phyloP scores from a whole-genome alignment of 2,888 invertebrate species.

The Hemicrepidius hirtus region DNA sequence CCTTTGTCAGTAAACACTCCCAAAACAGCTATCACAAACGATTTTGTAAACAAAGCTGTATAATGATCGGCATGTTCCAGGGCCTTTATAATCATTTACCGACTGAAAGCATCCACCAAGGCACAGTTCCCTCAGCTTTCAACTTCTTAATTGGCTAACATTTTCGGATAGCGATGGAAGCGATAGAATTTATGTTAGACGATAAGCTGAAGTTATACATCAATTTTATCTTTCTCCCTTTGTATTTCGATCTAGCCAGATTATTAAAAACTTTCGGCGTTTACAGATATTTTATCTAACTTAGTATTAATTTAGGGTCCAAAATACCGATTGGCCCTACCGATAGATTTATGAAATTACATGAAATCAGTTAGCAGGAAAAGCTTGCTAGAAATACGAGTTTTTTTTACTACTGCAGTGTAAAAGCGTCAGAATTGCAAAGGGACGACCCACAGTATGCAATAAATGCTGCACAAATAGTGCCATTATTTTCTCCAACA shows the following conservation, averaged over 20 bases:
- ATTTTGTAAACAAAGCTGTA: constrained; percentile 53
- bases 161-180: constrained; percentile 51
- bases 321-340: constrained; percentile 1
- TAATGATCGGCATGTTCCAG: constrained; percentile 54
- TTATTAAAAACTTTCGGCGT: constrained; percentile 46
- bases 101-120: constrained; percentile 48
- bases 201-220: constrained; percentile 50
- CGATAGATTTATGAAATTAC: neutral
- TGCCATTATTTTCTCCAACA: constrained; percentile 35
- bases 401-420: neutral
- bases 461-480: constrained; percentile 28
- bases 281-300: constrained; percentile 24
- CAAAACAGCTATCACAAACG: constrained; percentile 49
- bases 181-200: constrained; percentile 55
- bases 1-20: constrained; percentile 44
- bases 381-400: no score
- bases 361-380: neutral
- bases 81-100: constrained; percentile 52
- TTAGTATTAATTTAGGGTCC: constrained; percentile 28
- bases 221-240: constrained; percentile 54
- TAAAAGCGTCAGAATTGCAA: neutral
- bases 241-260: constrained; percentile 48
- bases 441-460: constrained; percentile 3
- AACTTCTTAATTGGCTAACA: constrained; percentile 56
- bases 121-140: constrained; percentile 49